Percentiles rank a stretch among this genome's conserved stretches.
Conservation (phyloP, 2,113 vertebrate species). For the Chionomys nivalis region DNA sequence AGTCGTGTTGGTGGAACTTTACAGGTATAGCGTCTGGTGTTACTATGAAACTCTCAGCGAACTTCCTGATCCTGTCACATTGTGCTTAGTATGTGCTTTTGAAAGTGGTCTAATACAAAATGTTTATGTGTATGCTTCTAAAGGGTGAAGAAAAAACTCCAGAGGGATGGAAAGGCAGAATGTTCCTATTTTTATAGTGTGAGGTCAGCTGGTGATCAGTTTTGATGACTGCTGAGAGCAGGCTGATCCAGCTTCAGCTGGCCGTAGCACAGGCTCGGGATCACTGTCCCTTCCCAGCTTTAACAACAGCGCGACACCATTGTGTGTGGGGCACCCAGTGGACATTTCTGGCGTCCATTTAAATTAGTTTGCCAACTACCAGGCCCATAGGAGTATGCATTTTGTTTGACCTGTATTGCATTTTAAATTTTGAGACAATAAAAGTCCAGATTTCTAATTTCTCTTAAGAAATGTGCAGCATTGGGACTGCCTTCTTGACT, state of each 20-base stretch:
- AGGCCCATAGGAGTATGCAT: background rate
- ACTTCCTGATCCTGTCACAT: background rate
- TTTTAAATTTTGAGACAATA: slow-evolving; percentile 45
- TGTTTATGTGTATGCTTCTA: background rate
- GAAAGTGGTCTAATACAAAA: slow-evolving; percentile 4
- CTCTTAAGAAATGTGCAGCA: background rate
- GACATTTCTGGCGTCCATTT: background rate
- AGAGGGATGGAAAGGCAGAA: background rate
- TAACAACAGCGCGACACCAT: background rate
- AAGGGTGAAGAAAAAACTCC: background rate
- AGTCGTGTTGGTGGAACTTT: background rate
- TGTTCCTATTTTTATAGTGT: background rate
- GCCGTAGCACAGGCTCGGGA: too few relatives aligned
- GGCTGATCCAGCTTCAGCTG: background rate
- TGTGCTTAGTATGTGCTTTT: slow-evolving; percentile 35
- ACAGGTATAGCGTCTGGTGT: background rate
- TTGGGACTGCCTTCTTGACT: background rate
- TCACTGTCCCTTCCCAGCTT: background rate
- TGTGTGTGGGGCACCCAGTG: background rate
- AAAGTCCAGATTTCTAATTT: slow-evolving; percentile 16
- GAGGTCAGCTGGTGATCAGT: background rate
- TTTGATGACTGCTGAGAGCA: background rate
- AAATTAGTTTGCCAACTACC: background rate
- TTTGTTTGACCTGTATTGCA: background rate
- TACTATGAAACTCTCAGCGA: background rate